Evolutionary conservation across 2,888 invertebrate genomes (phyloP).

Genomic region (Quadroppia sp.): DNA sequence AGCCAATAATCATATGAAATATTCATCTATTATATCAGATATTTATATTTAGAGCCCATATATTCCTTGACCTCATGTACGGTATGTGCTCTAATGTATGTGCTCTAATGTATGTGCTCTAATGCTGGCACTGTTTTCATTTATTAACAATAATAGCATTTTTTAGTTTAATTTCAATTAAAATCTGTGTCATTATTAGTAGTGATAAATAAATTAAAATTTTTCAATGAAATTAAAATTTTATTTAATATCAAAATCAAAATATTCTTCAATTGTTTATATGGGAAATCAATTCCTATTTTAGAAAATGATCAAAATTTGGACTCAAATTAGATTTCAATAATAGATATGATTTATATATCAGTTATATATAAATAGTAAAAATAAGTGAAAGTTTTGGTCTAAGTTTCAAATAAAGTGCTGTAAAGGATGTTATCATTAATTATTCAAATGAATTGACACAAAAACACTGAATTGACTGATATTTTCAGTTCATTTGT

Average conservation of each 20-base stretch:
- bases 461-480: slow-evolving; percentile 13
- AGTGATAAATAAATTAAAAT: neutral
- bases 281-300: too few relatives aligned
- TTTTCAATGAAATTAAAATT: neutral
- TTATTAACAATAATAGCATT: neutral
- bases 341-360: too few relatives aligned
- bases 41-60: neutral
- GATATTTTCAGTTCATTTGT: slow-evolving; percentile 16
- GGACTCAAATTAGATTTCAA: too few relatives aligned
- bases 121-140: neutral
- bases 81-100: neutral
- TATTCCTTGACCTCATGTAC: slow-evolving; percentile 1
- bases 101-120: neutral
- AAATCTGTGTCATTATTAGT: slow-evolving; percentile 13
- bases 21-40: neutral
- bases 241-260: neutral
- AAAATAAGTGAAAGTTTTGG: neutral
- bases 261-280: neutral
- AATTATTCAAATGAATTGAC: neutral
- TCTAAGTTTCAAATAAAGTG: neutral
- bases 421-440: slow-evolving; percentile 4
- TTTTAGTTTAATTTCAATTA: neutral
- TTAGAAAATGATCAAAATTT: too few relatives aligned
- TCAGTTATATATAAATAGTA: too few relatives aligned
- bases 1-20: neutral